Evolutionary conservation across 2,113 vertebrate species (phyloP).

Genomic region (Crocuta crocuta): DNA sequence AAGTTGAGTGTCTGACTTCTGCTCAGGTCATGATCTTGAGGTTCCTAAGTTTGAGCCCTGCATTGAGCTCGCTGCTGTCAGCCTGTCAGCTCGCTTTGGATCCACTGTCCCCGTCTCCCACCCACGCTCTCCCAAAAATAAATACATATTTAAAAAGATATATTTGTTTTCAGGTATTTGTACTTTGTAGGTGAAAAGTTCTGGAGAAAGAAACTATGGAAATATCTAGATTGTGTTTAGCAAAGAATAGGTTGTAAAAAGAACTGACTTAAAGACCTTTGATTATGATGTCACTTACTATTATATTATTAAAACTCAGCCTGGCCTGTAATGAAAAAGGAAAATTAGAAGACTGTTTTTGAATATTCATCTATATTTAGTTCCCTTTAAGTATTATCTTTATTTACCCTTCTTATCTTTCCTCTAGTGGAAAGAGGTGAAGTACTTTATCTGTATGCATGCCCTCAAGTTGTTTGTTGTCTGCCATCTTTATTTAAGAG

Average conservation of each 20-base stretch:
- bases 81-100: too few relatives aligned
- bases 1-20: too few relatives aligned
- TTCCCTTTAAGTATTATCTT: conserved; percentile 13
- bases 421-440: neutral
- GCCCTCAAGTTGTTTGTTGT: neutral
- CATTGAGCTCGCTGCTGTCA: too few relatives aligned
- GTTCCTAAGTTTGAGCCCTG: too few relatives aligned
- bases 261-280: conserved; percentile 22
- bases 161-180: conserved; percentile 28
- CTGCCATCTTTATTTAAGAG: neutral
- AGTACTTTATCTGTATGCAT: neutral
- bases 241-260: neutral
- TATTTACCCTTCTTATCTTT: neutral
- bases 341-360: conserved; percentile 20
- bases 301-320: neutral
- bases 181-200: neutral
- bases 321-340: neutral
- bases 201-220: neutral
- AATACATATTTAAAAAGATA: too few relatives aligned
- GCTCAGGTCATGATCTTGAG: too few relatives aligned
- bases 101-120: too few relatives aligned
- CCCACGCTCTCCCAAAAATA: too few relatives aligned
- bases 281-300: neutral
- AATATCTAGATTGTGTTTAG: neutral
- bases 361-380: neutral